phyloP scores from a whole-genome alignment of 2,113 vertebrate species.

The Bothrops jararaca region DNA sequence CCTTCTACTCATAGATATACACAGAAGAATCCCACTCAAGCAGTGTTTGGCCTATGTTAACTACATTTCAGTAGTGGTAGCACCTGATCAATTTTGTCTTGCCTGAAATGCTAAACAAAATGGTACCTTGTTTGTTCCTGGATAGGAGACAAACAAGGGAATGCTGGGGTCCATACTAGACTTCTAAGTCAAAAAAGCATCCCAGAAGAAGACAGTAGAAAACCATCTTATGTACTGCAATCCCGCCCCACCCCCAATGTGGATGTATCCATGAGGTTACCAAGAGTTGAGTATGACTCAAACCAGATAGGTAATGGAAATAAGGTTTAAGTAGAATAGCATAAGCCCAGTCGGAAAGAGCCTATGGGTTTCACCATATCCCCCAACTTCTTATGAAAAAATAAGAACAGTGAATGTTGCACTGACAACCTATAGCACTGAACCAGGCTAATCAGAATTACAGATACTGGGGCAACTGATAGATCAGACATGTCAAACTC shows the following conservation, averaged over 20 bases:
- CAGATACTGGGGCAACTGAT: too few species aligned
- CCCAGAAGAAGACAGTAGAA: not conserved
- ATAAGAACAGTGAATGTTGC: too few species aligned
- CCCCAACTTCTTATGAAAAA: not conserved
- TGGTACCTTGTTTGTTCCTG: not conserved
- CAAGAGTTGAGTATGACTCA: not conserved
- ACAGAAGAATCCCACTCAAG: not conserved
- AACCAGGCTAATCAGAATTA: not conserved
- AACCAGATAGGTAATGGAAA: not conserved
- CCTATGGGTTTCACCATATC: not conserved
- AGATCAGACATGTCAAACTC: too few species aligned
- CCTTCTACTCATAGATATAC: not conserved
- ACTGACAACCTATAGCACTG: not conserved
- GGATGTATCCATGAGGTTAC: not conserved
- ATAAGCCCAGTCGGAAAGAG: not conserved
- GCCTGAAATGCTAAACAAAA: not conserved
- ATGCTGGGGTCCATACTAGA: not conserved
- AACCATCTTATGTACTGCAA: not conserved
- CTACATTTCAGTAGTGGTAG: not conserved
- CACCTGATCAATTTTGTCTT: not conserved
- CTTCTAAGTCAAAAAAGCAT: not conserved
- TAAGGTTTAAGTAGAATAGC: not conserved
- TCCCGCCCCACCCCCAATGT: not conserved
- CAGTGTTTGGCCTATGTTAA: not conserved
- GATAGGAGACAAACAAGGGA: not conserved